These are phyloP conservation scores for Tachina lurida DNA, from an alignment of 2,888 invertebrate genomes.

Conservation along the genomic window DNA sequence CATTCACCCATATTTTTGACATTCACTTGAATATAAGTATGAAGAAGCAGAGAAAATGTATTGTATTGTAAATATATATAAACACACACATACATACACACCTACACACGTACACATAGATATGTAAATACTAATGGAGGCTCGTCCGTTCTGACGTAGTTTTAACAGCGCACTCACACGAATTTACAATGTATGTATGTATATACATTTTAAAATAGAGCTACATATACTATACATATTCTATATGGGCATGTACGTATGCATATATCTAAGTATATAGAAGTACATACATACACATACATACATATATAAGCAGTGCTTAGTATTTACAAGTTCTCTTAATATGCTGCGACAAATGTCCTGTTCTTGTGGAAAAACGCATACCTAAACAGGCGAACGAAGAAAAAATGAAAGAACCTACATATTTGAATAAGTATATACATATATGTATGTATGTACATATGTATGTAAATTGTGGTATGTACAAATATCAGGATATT, in stretches of 20 bases:
- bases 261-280: background rate
- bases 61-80: background rate
- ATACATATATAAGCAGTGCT: background rate
- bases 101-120: background rate
- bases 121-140: constrained; percentile 64
- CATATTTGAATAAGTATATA: background rate
- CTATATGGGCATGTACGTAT: background rate
- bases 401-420: background rate
- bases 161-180: constrained; percentile 13
- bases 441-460: background rate
- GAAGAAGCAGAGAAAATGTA: constrained; percentile 12
- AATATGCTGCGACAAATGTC: background rate
- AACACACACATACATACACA: background rate
- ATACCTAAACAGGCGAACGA: constrained; percentile 10
- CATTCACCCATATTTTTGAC: constrained; percentile 64
- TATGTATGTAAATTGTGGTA: background rate
- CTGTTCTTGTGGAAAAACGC: background rate
- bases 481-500: constrained; percentile 47
- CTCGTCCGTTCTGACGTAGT: constrained; percentile 73
- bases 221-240: background rate
- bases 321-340: background rate
- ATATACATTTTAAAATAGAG: constrained; percentile 8
- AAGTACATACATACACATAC: background rate
- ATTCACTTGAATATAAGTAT: constrained; percentile 52
- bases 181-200: constrained; percentile 2